Percentiles rank a stretch among this genome's conserved stretches.
These are phyloP conservation scores for Ryuthela nishihirai DNA, from an alignment of 2,888 invertebrate genomes.

Conservation along the genomic window DNA sequence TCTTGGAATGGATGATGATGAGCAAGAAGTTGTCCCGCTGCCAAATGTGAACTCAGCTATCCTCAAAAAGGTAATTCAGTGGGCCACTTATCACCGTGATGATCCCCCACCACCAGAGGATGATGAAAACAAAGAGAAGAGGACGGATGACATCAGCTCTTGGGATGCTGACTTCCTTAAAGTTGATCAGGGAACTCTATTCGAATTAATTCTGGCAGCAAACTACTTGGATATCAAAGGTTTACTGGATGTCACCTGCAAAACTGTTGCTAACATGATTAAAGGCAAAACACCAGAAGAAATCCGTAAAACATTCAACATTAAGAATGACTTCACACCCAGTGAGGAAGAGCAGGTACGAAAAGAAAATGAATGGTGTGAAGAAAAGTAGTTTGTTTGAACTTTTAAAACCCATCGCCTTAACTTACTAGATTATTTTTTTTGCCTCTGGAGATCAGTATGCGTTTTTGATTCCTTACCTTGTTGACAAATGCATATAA, in stretches of 20 bases:
- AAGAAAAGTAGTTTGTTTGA: conserved; percentile 84
- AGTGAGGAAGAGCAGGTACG: conserved; percentile 93
- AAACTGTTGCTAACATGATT: conserved; percentile 96
- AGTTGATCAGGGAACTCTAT: conserved; percentile 94
- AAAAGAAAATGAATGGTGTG: conserved; percentile 93
- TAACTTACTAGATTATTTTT: too few relatives aligned
- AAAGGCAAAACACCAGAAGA: conserved; percentile 98
- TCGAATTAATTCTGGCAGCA: conserved; percentile 92
- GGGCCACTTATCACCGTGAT: conserved; percentile 82
- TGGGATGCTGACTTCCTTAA: conserved; percentile 99
- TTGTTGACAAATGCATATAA: too few relatives aligned
- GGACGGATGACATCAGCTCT: conserved; percentile 97
- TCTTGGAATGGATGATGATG: conserved; percentile 59
- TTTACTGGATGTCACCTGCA: conserved; percentile 93
- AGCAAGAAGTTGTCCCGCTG: conserved; percentile 87
- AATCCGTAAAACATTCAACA: conserved; percentile 93
- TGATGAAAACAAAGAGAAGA: conserved; percentile 93
- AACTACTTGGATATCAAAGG: conserved; percentile 95
- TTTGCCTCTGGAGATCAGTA: too few relatives aligned
- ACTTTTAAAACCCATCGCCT: too few relatives aligned
- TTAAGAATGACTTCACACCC: conserved; percentile 86
- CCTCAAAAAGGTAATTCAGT: conserved; percentile 72
- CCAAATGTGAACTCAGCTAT: conserved; percentile 98
- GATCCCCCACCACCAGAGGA: conserved; percentile 95
- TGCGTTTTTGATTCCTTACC: too few relatives aligned